phyloP scores from a whole-genome alignment of 2,888 invertebrate species.

The Anodontia alba region DNA sequence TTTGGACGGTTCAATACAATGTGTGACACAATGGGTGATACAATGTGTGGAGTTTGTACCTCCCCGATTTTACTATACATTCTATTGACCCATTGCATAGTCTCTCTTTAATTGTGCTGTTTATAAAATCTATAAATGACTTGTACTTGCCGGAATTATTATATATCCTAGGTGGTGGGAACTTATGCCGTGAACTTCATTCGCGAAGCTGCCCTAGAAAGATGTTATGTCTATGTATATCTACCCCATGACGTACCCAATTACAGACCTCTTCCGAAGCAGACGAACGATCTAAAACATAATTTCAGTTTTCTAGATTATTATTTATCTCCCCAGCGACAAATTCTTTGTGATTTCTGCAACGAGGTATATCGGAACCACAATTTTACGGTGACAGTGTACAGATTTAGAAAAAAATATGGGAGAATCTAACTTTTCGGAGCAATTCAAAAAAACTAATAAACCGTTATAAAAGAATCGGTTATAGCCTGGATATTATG shows the following conservation, averaged over 20 bases:
- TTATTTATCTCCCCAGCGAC: background rate
- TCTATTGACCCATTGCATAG: slow-evolving; percentile 30
- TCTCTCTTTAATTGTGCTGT: slow-evolving; percentile 7
- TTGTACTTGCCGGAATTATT: slow-evolving; percentile 23
- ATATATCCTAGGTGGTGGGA: background rate
- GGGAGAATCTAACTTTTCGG: no score
- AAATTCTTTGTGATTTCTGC: background rate
- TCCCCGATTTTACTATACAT: slow-evolving; percentile 22
- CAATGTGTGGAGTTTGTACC: slow-evolving; percentile 2
- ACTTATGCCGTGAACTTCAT: background rate
- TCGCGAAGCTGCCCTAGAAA: background rate
- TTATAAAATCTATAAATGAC: slow-evolving; percentile 30
- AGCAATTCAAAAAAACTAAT: no score
- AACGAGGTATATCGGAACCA: no score
- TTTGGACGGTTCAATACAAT: slow-evolving; percentile 38
- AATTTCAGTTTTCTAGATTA: background rate
- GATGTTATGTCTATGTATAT: background rate
- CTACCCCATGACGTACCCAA: background rate
- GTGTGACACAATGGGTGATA: slow-evolving; percentile 19
- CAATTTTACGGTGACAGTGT: no score
- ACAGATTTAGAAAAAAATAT: no score
- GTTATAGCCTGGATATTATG: no score
- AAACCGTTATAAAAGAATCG: no score
- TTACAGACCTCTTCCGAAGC: background rate
- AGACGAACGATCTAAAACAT: background rate